Base-by-base conservation (phyloP, 2,797 vertebrate species). In the Lithobates sylvaticus region DNA sequence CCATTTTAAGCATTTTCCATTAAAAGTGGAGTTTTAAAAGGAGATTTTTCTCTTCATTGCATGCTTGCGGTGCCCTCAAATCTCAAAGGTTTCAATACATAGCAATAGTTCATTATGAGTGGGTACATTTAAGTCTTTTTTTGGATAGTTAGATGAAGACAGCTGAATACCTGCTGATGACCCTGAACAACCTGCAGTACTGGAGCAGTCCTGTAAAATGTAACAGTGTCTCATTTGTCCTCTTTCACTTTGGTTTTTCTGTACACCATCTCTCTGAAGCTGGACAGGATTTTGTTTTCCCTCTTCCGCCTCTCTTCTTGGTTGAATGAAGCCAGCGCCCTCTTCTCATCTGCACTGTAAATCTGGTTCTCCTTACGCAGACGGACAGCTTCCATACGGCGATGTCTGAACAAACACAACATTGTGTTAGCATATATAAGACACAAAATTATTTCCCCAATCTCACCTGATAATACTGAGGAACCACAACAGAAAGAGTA, bases 321-420 rank as follows among this genome's bases (percentile, higher is more conserved):
- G 94, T 99, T 99, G 93, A 99, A 99, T 39, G 97, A 99, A 0
- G 98, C 97, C 76, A 99, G 94, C 2, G 97, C 97, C 93, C 97
- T 93, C 93, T 99, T 99, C 50, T 99, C 98, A 34, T 99, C 97
- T 0, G 97, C 98, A 0, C 97, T 99, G 93, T 99, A 99, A 88
- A 99, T 99, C 96, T 99, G 98, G 96, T 99, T 99, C 90, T 99
- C 98, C 89, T 99, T 99, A 79, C 97, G 97, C 93, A 99, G 95
- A 94, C 98, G 97, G 91, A 99, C 98, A 2, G 98, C 98, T 88
- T 99, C 98, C 98, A 99, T 99, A 88, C 97, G 97, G 0, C 97
- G 98, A 91, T 99, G 98, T 88, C 98, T 99, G 90, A 0, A 4
- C 75, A 88, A 68, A 21, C 84, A 61, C 10, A 73, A 27, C 8